Evolutionary conservation across 2,113 vertebrate genomes (phyloP).

Genomic region (Ictalurus furcatus): DNA sequence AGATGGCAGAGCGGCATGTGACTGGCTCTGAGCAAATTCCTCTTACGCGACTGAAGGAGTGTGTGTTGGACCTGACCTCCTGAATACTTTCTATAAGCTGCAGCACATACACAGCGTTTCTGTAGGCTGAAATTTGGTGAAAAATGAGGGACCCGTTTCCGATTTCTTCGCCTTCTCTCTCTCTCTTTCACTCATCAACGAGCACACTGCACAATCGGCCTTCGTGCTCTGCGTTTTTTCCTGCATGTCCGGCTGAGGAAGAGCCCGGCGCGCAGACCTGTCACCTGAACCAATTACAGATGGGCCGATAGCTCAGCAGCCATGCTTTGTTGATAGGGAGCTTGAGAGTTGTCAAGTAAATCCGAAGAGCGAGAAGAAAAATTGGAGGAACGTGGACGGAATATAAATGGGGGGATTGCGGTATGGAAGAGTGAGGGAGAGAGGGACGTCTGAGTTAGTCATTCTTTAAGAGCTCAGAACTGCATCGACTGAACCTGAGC

Average conservation of each 20-base stretch:
- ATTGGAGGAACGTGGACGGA: conserved; percentile 39
- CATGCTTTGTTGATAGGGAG: conserved; percentile 50
- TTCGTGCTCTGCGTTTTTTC: conserved; percentile 30
- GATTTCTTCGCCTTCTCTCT: conserved; percentile 2
- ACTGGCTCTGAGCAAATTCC: conserved; percentile 5
- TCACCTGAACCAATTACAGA: conserved; percentile 53
- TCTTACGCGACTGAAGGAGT: conserved; percentile 5
- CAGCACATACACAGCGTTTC: conserved; percentile 11
- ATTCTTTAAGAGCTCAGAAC: conserved; percentile 38
- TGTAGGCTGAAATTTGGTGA: background rate
- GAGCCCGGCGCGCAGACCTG: conserved; percentile 22
- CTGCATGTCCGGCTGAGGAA: conserved; percentile 29
- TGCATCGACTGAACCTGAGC: conserved; percentile 35
- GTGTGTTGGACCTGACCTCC: conserved; percentile 14
- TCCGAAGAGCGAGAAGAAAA: conserved; percentile 49
- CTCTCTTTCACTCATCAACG: conserved; percentile 26
- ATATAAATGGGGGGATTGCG: conserved; percentile 36
- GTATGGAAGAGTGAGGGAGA: conserved; percentile 31
- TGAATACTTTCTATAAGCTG: conserved; percentile 12
- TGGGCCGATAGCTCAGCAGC: conserved; percentile 45
- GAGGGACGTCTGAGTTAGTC: conserved; percentile 54
- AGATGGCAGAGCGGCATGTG: background rate
- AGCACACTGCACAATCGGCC: background rate
- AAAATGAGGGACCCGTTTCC: conserved; percentile 21
- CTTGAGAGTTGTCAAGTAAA: conserved; percentile 62